A percentile compares a stretch with the other conserved stretches of the same genome.
Conservation (phyloP, 2,797 vertebrate genomes). For the Iguana delicatissima region DNA sequence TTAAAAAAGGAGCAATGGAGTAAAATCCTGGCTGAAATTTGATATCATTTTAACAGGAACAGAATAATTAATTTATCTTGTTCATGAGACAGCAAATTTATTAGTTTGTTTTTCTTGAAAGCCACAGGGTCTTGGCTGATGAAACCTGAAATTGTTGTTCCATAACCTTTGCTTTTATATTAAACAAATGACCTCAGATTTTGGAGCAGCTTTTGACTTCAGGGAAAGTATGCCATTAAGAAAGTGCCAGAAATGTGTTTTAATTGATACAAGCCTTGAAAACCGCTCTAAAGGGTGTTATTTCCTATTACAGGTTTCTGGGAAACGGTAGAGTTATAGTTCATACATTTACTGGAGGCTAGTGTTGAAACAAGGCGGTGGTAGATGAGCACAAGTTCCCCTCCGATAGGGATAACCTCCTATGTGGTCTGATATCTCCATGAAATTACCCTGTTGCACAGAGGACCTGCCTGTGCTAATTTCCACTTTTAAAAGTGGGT, state of each 20-base stretch:
- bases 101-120: conserved; percentile 69
- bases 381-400: neutral
- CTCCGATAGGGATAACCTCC: neutral
- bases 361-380: neutral
- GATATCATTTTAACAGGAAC: conserved; percentile 61
- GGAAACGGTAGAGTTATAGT: conserved; percentile 70
- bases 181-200: conserved; percentile 84
- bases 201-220: conserved; percentile 77
- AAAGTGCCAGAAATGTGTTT: conserved; percentile 79
- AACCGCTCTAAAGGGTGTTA: conserved; percentile 75
- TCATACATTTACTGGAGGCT: conserved; percentile 14
- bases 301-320: conserved; percentile 80
- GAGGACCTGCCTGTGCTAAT: neutral
- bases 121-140: conserved; percentile 72
- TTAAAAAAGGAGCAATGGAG: conserved; percentile 33
- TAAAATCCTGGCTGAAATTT: conserved; percentile 52
- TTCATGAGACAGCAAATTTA: conserved; percentile 66
- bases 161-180: conserved; percentile 81
- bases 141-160: conserved; percentile 77
- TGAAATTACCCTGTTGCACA: neutral
- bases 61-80: conserved; percentile 70
- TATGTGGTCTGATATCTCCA: neutral
- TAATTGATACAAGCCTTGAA: conserved; percentile 78
- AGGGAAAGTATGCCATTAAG: conserved; percentile 80
- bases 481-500: neutral